Evolutionary conservation across 1,140 invertebrate genomes (phyloP).

Genomic region (Caerostris darwini): DNA sequence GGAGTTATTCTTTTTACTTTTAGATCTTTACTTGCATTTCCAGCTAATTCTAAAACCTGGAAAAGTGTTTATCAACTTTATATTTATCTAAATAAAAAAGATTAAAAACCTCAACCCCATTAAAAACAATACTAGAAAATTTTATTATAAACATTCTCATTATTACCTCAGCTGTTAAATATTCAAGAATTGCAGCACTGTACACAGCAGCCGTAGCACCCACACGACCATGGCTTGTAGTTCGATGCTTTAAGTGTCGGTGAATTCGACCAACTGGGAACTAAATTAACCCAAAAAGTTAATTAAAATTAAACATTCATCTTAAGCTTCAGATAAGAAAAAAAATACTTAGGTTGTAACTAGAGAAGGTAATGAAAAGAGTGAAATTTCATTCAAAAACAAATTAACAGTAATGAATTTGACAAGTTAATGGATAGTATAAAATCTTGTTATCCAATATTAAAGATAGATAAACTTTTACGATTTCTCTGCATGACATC

Average conservation of each 20-base stretch:
- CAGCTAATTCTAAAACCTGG: conserved; percentile 86
- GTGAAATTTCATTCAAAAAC: no score
- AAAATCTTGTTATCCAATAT: no score
- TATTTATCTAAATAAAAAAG: background rate
- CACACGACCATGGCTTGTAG: conserved; percentile 98
- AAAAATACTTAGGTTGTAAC: background rate
- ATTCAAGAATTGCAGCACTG: conserved; percentile 99
- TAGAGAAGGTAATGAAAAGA: no score
- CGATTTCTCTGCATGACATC: no score
- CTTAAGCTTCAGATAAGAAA: background rate
- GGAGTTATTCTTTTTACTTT: conserved; percentile 99
- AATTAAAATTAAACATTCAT: background rate
- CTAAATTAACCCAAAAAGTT: conserved; percentile 84
- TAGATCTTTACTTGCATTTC: conserved; percentile 99
- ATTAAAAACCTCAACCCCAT: background rate
- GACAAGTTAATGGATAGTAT: no score
- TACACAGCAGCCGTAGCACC: conserved; percentile 99
- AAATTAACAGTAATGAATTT: no score
- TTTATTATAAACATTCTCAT: background rate
- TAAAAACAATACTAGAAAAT: background rate
- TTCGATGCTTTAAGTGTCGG: conserved; percentile 98
- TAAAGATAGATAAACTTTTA: no score
- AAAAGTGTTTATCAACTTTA: background rate
- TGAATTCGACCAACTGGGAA: conserved; percentile 99
- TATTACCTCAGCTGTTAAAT: conserved; percentile 97